Evolutionary conservation across 2,113 vertebrate species (phyloP), one percentile per base, ranked within the genome.

Genomic region (Coptodon bakossiorum): DNA sequence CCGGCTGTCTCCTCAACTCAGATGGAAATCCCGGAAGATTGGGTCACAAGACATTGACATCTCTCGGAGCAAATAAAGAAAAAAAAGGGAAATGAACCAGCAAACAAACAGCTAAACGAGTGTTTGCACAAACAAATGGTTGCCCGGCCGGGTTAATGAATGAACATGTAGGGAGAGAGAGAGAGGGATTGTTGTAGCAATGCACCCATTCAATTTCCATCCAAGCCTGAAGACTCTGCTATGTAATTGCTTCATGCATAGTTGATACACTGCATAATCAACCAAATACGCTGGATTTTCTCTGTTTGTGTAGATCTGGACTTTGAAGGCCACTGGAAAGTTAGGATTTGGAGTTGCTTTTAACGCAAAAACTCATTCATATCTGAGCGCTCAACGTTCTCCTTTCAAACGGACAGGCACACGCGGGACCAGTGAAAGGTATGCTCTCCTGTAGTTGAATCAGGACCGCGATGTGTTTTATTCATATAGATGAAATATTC

Each of bases 201-300:
- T 91, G 87, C 89, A 91, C 90, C 71, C 92, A 81, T 93, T 91
- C n/a, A 84, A 31, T 89, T 91, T 91, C 86, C 79, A 91, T 89
- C 89, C 80, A 22, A 86, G 88, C 94, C 94, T 85, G 73, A 78
- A 79, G 93, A 94, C 89, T 81, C 27, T 24, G 50, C 24, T 68
- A 86, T 89, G 87, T 95, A 93, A 94, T 96, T 94, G 92, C 91
- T 94, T 95, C 95, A 96, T 94, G 92, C 95, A 93, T 95, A 95
- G 92, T 95, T 94, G 93, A 95, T 94, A 90, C 91, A 80, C 85
- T 89, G 91, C 89, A 94, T 92, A 94, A 93, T 94, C 94, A 93
- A 92, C 53, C 91, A 92, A 93, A 95, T 89, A 90, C 38, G 53
- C 71, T 84, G 50, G 63, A 80, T 89, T 91, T 84, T 56, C 27